Evolutionary conservation across 2,113 vertebrate species (phyloP), one percentile per base, ranked within the genome.

Genomic region (Eupsittula cactorum): DNA sequence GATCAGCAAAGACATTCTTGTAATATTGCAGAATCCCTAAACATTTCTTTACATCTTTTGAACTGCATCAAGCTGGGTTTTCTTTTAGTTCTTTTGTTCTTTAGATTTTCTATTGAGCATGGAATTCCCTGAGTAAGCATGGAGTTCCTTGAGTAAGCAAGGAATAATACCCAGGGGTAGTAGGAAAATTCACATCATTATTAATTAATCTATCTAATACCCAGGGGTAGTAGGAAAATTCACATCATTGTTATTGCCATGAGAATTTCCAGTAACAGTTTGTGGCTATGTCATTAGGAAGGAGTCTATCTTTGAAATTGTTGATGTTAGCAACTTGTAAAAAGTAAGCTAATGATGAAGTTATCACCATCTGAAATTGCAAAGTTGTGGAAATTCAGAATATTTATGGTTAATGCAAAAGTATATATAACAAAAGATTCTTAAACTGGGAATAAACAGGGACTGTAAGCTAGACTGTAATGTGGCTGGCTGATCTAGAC

Each of bases 31-130:
- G 93, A 87, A 82, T 90, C 59, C 71, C 86, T 57, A 42, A 83
- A 88, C 75, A 42, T 90, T 94, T 90, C 67, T 96, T 90, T 93
- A 42, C 85, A 46, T 60, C 71, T 93, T 96, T 95, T 93, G 82
- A 96, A 93, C 88, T 87, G 9, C 68, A 82, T 42, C 0, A 3
- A 33, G 25, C 17, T 94, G 31, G 0, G 8, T 20, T 93, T 91
- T 90, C 33, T 93, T 91, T 90, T 44, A 90, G 73, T 88, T 93
- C 93, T 90, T 96, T 96, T 96, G 94, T 96, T 95, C 90, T 88
- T 92, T 39, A 92, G 64, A 50, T 86, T 95, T 94, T 95, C 65
- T 94, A 11, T 31, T 91, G 71, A 91, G 62, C 37, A 46, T 82
- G 89, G 95, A 96, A 95, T 95, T 95, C 59, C 70, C 90, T 95